phyloP scores from a whole-genome alignment of 2,888 invertebrate species.

The Eudasyphora cyanicolor region DNA sequence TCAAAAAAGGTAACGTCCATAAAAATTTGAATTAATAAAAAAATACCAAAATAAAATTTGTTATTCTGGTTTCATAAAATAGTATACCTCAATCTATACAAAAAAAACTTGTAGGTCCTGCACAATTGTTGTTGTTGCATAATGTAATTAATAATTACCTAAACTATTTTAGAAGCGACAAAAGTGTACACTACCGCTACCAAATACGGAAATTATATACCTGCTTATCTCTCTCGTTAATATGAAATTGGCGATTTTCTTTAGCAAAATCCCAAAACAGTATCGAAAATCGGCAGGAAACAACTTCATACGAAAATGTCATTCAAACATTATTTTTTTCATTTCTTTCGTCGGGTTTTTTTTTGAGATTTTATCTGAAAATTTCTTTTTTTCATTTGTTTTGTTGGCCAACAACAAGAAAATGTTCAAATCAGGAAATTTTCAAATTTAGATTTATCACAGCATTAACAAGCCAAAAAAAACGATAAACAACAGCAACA shows the following conservation, averaged over 20 bases:
- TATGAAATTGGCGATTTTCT: not conserved
- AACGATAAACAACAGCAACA: slow-evolving; percentile 32
- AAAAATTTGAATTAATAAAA: too few species aligned
- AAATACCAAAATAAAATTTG: too few species aligned
- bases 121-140: too few species aligned
- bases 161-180: not conserved
- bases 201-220: not conserved
- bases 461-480: slow-evolving; percentile 21
- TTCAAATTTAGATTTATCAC: slow-evolving; percentile 60
- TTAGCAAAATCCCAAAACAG: not conserved
- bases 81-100: too few species aligned
- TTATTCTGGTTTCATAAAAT: too few species aligned
- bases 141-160: too few species aligned
- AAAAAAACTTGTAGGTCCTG: not conserved
- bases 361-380: slow-evolving; percentile 23
- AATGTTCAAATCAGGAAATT: slow-evolving; percentile 50
- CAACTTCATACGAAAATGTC: slow-evolving; percentile 3
- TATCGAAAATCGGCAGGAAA: not conserved
- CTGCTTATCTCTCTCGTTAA: too few species aligned
- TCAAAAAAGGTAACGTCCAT: too few species aligned
- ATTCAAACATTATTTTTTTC: not conserved
- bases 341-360: too few species aligned
- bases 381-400: not conserved
- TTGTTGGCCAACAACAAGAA: slow-evolving; percentile 13
- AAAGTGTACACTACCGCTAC: not conserved